Conservation (phyloP, 1,140 invertebrate genomes). For the Campoletis sonorensis region DNA sequence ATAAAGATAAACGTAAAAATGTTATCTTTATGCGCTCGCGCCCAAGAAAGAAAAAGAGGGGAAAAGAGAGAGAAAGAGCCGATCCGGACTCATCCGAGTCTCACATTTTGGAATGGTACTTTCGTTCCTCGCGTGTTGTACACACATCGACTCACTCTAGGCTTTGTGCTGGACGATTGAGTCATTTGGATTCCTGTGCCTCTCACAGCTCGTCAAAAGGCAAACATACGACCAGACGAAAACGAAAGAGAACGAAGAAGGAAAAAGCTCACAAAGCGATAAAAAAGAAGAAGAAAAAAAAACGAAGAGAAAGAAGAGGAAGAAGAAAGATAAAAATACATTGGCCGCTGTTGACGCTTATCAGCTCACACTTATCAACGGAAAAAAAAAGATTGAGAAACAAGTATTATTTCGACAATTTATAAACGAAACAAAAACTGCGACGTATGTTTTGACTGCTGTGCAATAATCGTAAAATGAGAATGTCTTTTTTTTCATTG, state of each 20-base stretch:
- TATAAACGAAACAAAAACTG: not conserved
- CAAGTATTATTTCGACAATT: constrained; percentile 7
- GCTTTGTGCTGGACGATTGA: constrained; percentile 43
- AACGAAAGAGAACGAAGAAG: not conserved
- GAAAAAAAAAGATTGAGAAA: constrained; percentile 38
- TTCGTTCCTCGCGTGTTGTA: constrained; percentile 18
- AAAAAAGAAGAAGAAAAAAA: not conserved
- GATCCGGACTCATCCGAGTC: constrained; percentile 4
- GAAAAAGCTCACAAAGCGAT: not conserved
- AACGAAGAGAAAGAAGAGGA: too few relatives aligned
- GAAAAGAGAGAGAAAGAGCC: too few relatives aligned
- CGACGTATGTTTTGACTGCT: too few relatives aligned
- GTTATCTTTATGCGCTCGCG: constrained; percentile 58
- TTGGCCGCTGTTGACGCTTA: not conserved
- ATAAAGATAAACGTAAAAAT: constrained; percentile 61
- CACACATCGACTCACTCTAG: constrained; percentile 23
- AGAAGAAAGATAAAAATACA: not conserved
- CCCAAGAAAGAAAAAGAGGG: not conserved
- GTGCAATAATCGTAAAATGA: not conserved
- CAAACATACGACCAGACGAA: not conserved
- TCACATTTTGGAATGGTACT: not conserved
- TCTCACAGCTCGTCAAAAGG: constrained; percentile 1
- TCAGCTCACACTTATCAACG: not conserved
- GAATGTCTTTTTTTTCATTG: not conserved
- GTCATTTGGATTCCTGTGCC: constrained; percentile 8